phyloP scores from a whole-genome alignment of 2,113 vertebrate species.

The Eulemur macaco region DNA sequence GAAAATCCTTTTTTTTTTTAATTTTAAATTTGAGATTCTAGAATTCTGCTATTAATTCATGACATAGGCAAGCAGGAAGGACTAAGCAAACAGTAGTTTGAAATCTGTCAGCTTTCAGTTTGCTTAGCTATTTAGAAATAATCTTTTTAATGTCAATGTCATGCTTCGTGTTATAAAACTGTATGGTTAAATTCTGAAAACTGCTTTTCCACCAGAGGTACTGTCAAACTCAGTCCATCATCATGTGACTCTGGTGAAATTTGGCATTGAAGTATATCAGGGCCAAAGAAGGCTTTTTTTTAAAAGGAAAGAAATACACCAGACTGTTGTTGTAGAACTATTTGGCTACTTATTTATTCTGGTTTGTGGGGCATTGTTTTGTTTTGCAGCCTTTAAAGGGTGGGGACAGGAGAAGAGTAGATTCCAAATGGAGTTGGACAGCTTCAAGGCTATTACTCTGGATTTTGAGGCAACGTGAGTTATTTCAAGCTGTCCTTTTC shows the following conservation, averaged over 20 bases:
- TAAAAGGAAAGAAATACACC: conserved; percentile 3
- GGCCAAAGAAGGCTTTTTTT: background rate
- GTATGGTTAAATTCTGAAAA: background rate
- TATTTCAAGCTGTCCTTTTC: background rate
- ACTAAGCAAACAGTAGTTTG: background rate
- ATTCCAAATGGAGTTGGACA: background rate
- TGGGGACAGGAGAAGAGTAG: background rate
- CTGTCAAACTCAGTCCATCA: background rate
- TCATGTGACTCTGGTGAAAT: background rate
- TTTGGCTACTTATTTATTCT: background rate
- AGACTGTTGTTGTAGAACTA: background rate
- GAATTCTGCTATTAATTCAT: background rate
- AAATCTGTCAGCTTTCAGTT: background rate
- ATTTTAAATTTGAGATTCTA: background rate
- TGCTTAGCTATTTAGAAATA: background rate
- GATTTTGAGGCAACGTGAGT: background rate
- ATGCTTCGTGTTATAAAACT: background rate
- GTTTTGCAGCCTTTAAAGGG: background rate
- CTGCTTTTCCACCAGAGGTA: background rate
- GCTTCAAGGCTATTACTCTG: background rate
- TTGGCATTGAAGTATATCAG: background rate
- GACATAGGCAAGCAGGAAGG: background rate
- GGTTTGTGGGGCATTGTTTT: background rate
- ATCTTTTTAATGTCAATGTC: background rate
- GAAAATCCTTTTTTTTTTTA: background rate